Evolutionary conservation across 2,888 invertebrate species (phyloP).

Genomic region (Rotaria magnacalcarata): DNA sequence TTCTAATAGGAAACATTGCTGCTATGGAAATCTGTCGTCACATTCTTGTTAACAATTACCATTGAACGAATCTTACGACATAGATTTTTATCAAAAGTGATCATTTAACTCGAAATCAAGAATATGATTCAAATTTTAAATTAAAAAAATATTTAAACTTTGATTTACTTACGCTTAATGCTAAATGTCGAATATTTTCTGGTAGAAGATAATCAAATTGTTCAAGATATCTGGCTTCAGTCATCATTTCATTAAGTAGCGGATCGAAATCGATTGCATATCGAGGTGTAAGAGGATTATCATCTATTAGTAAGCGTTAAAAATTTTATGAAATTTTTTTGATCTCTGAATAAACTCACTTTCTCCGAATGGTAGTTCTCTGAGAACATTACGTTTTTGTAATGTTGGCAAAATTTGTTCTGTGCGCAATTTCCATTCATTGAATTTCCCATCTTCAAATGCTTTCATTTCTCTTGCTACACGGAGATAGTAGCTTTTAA

Average conservation of each 20-base stretch:
- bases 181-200: constrained; percentile 60
- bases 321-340: neutral
- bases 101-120: too few species aligned
- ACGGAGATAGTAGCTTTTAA: constrained; percentile 73
- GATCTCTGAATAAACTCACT: neutral
- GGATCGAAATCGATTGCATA: constrained; percentile 60
- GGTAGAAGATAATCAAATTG: constrained; percentile 60
- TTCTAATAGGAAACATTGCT: too few species aligned
- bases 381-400: constrained; percentile 57
- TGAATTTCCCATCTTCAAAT: constrained; percentile 71
- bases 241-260: constrained; percentile 59
- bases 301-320: neutral
- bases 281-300: constrained; percentile 42
- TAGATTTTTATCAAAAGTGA: too few species aligned
- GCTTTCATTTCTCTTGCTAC: constrained; percentile 71
- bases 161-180: constrained; percentile 55
- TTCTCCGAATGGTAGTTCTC: neutral
- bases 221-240: constrained; percentile 61
- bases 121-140: too few species aligned
- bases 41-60: too few species aligned
- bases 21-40: too few species aligned
- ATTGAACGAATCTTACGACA: too few species aligned
- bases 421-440: constrained; percentile 69
- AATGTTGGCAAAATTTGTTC: constrained; percentile 67
- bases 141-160: too few species aligned